Percentiles rank a stretch among this genome's conserved stretches.
Evolutionary conservation across 2,888 invertebrate genomes (phyloP).

Genomic region (Chromoteleia sp.): DNA sequence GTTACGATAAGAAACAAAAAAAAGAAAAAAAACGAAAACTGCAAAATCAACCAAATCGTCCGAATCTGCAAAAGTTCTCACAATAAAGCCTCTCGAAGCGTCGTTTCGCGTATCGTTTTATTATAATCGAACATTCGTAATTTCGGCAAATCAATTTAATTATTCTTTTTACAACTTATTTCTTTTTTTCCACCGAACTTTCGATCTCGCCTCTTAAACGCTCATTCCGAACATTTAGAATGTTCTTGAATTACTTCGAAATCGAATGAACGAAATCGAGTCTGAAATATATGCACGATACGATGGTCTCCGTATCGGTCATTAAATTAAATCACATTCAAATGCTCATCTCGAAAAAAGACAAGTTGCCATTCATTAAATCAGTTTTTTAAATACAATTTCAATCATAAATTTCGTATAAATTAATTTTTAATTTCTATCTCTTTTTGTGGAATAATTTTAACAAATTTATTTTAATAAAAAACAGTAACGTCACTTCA

Average conservation of each 20-base stretch:
- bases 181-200: background rate
- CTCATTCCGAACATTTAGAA: conserved; percentile 37
- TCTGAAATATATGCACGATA: conserved; percentile 47
- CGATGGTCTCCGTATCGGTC: conserved; percentile 25
- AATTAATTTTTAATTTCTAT: too few relatives aligned
- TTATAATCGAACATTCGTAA: background rate
- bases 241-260: conserved; percentile 55
- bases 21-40: too few relatives aligned
- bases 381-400: background rate
- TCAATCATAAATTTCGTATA: background rate
- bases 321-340: conserved; percentile 53
- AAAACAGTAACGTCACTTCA: too few relatives aligned
- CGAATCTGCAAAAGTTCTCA: too few relatives aligned
- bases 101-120: background rate
- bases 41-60: too few relatives aligned
- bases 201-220: background rate
- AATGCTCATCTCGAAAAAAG: conserved; percentile 34
- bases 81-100: too few relatives aligned
- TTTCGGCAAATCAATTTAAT: background rate
- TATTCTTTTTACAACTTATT: too few relatives aligned
- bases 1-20: too few relatives aligned
- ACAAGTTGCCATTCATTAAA: conserved; percentile 26
- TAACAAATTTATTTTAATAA: too few relatives aligned
- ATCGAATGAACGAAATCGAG: conserved; percentile 57
- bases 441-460: too few relatives aligned